Base-by-base conservation (phyloP, 2,888 invertebrate genomes). In the Eupithecia subumbrata region DNA sequence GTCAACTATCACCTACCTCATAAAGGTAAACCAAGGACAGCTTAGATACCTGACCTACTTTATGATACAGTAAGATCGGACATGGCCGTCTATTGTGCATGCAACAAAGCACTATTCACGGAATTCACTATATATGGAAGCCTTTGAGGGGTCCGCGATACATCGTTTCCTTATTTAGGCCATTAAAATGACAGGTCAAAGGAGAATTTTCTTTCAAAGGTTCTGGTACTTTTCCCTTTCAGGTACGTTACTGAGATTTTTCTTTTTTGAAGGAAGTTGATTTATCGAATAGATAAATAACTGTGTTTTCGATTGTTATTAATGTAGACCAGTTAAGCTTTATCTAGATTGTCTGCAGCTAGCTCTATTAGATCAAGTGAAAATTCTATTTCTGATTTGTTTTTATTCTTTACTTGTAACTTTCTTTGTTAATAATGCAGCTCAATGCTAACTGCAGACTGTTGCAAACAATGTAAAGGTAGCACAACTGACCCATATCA, bases 161-260 rank as follows among this genome's bases (percentile, higher is more conserved):
- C 79, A 80, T 78, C 77, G 76, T 80, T 79, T 79, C 76, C 78
- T 82, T 80, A 82, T 80, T 80, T 78, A 77, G 71, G 69, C 69
- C 78, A 71, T 70, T 74, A 74, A 77, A 80, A 80, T 74, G 45
- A 67, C 52, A 45, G 34, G 72, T 56, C 60, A 74, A 68, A 71
- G 52, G 40, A 78, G 79, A 81, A 25, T 71, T 52, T 60, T 37
- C 22, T n/a, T 45, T n/a, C 40, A 73, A 69, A 30, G 68, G 72
- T 48, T 66, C 63, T 25, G 30, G 37, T 67, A n/a, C 11, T 37
- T 37, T 67, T 40, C n/a, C 66, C 5, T n/a, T n/a, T 37, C 11
- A 40, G 40, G 34, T 60, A 56, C 12, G 12, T 0, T 22, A 60
- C 60, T 60, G 60, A 60, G 25, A 60, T 25, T 60, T 60, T 25